A percentile compares a stretch with the other conserved stretches of the same genome.
Conservation (phyloP, 2,797 vertebrate species). For the Cossypha heuglini region DNA sequence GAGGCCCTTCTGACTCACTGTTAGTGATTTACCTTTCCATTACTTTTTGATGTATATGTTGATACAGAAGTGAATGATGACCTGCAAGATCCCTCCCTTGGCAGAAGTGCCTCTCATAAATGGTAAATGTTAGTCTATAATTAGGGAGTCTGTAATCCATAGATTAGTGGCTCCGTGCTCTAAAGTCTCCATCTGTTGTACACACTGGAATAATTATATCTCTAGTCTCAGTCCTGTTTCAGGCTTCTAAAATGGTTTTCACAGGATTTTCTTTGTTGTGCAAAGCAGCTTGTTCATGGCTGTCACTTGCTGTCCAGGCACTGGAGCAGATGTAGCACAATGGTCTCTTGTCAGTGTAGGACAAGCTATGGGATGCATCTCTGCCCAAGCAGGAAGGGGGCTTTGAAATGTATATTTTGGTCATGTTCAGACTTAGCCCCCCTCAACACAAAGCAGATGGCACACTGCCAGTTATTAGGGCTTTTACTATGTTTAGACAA, state of each 20-base stretch:
- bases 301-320: neutral
- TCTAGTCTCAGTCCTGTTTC: neutral
- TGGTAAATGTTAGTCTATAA: neutral
- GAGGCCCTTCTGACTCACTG: neutral
- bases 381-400: neutral
- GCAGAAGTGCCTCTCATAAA: neutral
- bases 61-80: neutral
- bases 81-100: neutral
- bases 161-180: slow-evolving; percentile 25
- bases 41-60: fast-evolving
- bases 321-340: neutral
- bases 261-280: slow-evolving; percentile 13
- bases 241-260: neutral
- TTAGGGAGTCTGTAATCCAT: slow-evolving; percentile 49
- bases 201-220: slow-evolving; percentile 11
- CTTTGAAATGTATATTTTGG: neutral
- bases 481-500: slow-evolving; percentile 45
- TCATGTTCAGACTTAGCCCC: neutral
- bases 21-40: neutral
- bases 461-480: slow-evolving; percentile 12
- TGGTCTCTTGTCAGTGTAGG: neutral
- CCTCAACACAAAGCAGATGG: neutral
- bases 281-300: neutral
- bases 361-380: neutral
- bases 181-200: slow-evolving; percentile 52